Evolutionary conservation across 2,797 vertebrate species (phyloP).

Genomic region (Intellagama lesueurii): DNA sequence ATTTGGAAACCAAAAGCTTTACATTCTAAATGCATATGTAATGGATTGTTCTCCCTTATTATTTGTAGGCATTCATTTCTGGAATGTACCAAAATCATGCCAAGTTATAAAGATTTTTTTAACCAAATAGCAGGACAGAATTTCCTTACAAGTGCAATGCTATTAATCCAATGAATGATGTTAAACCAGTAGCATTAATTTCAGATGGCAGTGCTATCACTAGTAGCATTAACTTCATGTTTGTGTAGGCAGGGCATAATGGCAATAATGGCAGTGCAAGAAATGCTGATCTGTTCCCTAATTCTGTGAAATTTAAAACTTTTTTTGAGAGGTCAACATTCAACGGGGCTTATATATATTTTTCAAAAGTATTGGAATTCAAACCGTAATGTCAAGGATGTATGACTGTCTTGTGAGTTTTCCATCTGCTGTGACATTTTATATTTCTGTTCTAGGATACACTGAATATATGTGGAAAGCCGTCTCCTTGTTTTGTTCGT

Average conservation of each 20-base stretch:
- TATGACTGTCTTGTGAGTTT: background rate
- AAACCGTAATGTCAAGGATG: background rate
- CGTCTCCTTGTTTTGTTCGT: slow-evolving; percentile 77
- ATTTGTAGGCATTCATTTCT: background rate
- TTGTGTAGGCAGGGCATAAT: background rate
- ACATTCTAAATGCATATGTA: background rate
- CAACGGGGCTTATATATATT: background rate
- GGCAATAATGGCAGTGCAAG: background rate
- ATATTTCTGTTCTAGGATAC: slow-evolving; percentile 74
- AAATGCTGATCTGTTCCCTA: background rate
- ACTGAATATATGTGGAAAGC: slow-evolving; percentile 74
- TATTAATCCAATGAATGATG: too few species aligned
- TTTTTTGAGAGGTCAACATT: background rate
- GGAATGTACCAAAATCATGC: background rate
- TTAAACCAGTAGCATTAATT: background rate
- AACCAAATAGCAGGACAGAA: background rate
- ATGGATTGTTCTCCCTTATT: background rate
- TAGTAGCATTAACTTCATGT: background rate
- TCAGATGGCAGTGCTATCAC: too few species aligned
- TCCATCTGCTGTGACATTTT: background rate
- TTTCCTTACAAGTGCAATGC: too few species aligned
- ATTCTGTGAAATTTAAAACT: background rate
- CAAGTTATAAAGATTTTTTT: background rate
- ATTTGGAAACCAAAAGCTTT: background rate
- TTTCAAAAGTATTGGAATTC: background rate